These are phyloP conservation scores for Brachystomella parvula DNA, from an alignment of 1,140 invertebrate species.

Conservation along the genomic window DNA sequence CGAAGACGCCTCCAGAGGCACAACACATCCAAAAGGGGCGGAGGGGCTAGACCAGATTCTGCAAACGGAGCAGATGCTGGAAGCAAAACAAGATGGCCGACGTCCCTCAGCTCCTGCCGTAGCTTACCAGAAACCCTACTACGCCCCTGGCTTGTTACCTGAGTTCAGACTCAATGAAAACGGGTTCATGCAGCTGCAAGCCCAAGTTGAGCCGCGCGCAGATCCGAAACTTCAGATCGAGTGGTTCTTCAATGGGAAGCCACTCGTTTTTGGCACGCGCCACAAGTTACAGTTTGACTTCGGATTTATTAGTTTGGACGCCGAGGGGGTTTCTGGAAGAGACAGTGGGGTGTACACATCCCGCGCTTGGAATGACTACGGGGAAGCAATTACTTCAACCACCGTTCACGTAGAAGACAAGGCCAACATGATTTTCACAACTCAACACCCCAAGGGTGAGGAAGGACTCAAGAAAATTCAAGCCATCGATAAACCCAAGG, in stretches of 20 bases:
- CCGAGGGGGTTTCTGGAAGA: conserved; percentile 79
- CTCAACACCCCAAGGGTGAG: conserved; percentile 86
- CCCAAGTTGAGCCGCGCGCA: conserved; percentile 86
- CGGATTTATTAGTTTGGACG: conserved; percentile 81
- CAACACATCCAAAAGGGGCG: conserved; percentile 78
- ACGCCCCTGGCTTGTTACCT: conserved; percentile 69
- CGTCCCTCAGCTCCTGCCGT: conserved; percentile 56
- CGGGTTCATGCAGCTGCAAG: conserved; percentile 82
- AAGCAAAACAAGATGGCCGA: conserved; percentile 56
- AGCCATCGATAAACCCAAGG: conserved; percentile 68
- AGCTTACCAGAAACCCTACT: conserved; percentile 76
- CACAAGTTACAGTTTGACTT: conserved; percentile 86
- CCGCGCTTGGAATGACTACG: conserved; percentile 73
- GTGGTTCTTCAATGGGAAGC: conserved; percentile 89
- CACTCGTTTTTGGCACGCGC: conserved; percentile 64
- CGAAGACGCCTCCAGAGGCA: conserved; percentile 69
- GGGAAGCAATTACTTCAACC: conserved; percentile 84
- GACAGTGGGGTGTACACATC: conserved; percentile 92
- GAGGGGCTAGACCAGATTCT: conserved; percentile 75
- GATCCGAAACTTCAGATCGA: conserved; percentile 92
- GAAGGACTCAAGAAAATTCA: conserved; percentile 84
- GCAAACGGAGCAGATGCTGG: conserved; percentile 67
- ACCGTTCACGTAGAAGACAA: conserved; percentile 58
- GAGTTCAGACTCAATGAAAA: conserved; percentile 82
- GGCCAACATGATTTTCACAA: conserved; percentile 69